These are phyloP conservation scores for Motacilla tschutschensis DNA, from an alignment of 2,113 vertebrate species.

Conservation along the genomic window DNA sequence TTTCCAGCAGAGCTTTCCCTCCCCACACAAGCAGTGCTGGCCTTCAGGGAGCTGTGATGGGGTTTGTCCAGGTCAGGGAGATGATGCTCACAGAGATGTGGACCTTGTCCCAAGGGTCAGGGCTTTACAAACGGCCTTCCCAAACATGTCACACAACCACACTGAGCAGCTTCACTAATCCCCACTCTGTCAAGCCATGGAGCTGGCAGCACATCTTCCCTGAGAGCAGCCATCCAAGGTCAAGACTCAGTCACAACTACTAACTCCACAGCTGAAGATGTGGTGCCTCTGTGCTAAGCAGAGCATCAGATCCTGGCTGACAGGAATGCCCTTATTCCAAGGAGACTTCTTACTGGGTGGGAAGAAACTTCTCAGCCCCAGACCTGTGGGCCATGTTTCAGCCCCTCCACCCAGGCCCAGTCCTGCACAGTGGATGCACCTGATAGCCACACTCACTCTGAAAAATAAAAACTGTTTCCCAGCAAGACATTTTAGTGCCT, in stretches of 20 bases:
- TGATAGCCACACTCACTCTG: neutral
- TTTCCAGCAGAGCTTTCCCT: neutral
- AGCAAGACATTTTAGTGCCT: neutral
- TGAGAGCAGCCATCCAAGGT: neutral
- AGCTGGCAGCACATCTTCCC: neutral
- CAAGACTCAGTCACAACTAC: neutral
- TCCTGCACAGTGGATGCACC: neutral
- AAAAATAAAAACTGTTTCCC: neutral
- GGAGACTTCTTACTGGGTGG: rapidly evolving
- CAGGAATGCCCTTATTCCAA: neutral
- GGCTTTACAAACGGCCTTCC: neutral
- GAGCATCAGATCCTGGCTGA: neutral
- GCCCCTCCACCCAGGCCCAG: neutral
- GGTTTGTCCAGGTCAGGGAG: neutral
- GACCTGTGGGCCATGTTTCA: neutral
- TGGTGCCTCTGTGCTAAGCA: neutral
- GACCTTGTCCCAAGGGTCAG: neutral
- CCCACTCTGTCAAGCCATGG: neutral
- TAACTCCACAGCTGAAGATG: neutral
- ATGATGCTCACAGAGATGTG: neutral
- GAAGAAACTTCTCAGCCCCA: neutral
- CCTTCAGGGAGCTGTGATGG: neutral
- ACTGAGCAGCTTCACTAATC: neutral
- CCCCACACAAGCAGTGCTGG: neutral
- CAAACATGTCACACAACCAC: neutral